phyloP scores from a whole-genome alignment of 1,140 invertebrate species.

The Lordiphosa clarofinis region DNA sequence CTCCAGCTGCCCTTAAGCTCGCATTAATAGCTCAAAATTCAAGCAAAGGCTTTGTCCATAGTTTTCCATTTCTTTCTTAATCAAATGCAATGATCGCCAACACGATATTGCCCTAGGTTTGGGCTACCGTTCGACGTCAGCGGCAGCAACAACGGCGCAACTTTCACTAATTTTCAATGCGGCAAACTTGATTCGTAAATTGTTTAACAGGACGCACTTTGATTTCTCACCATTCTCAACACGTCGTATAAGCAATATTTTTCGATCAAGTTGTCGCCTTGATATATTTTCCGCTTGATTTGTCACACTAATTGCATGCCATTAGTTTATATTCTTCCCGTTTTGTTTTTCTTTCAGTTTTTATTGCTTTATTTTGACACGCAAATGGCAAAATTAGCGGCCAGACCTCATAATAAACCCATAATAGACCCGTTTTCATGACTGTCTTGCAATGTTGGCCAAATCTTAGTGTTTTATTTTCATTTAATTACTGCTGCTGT shows the following conservation, averaged over 20 bases:
- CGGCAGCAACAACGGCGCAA: constrained; percentile 37
- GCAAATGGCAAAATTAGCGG: constrained; percentile 71
- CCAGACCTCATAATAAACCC: constrained; percentile 7
- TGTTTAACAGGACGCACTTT: constrained; percentile 59
- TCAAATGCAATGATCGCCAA: constrained; percentile 61
- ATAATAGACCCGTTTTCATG: constrained; percentile 54
- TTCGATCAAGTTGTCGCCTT: constrained; percentile 29
- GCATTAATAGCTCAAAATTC: constrained; percentile 8
- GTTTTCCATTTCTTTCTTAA: constrained; percentile 21
- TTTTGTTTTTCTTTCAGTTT: constrained; percentile 20
- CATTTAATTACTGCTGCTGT: constrained; percentile 69
- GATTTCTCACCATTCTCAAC: constrained; percentile 45
- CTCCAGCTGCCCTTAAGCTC: constrained; percentile 19
- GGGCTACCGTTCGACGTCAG: constrained; percentile 48
- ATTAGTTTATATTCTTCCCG: constrained; percentile 28
- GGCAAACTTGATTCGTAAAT: constrained; percentile 60
- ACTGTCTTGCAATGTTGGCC: constrained; percentile 48
- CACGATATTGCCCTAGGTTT: constrained; percentile 75
- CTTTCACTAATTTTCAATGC: constrained; percentile 65
- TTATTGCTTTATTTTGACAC: constrained; percentile 65
- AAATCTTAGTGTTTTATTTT: constrained; percentile 72
- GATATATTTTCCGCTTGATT: constrained; percentile 28
- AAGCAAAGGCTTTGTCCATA: too few species aligned
- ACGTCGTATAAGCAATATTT: constrained; percentile 30
- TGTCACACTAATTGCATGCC: constrained; percentile 41